Evolutionary conservation across 2,888 invertebrate species (phyloP), one percentile per base, ranked within the genome.

Genomic region (Ramazzottius varieornatus): DNA sequence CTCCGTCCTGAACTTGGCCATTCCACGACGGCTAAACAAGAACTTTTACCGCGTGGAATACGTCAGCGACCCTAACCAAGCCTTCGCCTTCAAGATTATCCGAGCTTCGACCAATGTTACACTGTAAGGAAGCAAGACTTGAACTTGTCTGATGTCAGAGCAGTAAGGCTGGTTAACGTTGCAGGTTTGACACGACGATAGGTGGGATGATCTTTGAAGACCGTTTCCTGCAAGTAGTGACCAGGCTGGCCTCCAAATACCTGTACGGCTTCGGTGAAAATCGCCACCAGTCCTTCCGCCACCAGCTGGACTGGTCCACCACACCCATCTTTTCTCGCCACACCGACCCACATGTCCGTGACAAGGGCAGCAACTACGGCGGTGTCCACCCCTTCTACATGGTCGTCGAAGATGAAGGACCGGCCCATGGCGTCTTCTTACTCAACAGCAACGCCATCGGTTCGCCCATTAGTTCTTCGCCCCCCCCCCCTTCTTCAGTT

Each of bases 131-230:
- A 13, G 8, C 20, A 40, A 20, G 8, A 40, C 20, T 40, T 40
- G 20, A 13, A 8, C 40, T 40, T 40, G 8, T 20, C 40, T 40
- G 8, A 8, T 20, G 40, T 20, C 8, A 20, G 8, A 40, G 8
- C 20, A 20, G 8, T 8, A 20, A 8, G 20, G 20, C 20, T 13
- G 20, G 8, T 20, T 40, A 13, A 13, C 20, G 8, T 40, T 20
- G 8, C 29, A 54, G 54, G 29, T 68, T 68, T 8, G 68, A 68
- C 46, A 68, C 68, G 32, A 54, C 65, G n/a, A 40, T 68, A 16
- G 68, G 67, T 54, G 67, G 64, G 32, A 34, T 67, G 33, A 54
- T 67, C 29, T 67, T 67, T 33, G 33, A 32, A 63, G 65, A 65
- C 4, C 4, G 63, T n/a, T 65, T 65, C 32, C 2, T 65, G 13